phyloP scores from a whole-genome alignment of 2,888 invertebrate genomes.

The Eupsilia transversa region DNA sequence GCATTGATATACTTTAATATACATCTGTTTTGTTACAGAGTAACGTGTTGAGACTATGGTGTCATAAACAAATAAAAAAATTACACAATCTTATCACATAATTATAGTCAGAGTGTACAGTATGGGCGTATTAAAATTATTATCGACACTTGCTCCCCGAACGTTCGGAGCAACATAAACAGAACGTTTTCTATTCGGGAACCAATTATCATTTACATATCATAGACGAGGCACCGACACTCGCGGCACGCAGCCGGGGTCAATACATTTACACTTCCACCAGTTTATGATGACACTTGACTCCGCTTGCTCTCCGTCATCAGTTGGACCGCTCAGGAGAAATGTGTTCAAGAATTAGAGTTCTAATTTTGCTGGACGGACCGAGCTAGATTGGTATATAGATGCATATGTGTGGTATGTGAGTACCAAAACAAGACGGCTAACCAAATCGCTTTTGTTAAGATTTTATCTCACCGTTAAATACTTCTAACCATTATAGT shows the following conservation, averaged over 20 bases:
- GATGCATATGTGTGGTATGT: slow-evolving; percentile 86
- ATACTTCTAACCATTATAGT: slow-evolving; percentile 89
- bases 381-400: slow-evolving; percentile 83
- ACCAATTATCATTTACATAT: slow-evolving; percentile 90
- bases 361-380: slow-evolving; percentile 75
- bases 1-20: slow-evolving; percentile 41
- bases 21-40: slow-evolving; percentile 22
- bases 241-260: slow-evolving; percentile 87
- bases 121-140: slow-evolving; percentile 82
- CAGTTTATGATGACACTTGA: slow-evolving; percentile 77
- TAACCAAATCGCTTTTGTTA: slow-evolving; percentile 90
- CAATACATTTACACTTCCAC: slow-evolving; percentile 87
- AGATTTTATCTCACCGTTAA: slow-evolving; percentile 90
- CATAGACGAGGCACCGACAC: slow-evolving; percentile 88
- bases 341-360: slow-evolving; percentile 70
- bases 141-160: slow-evolving; percentile 82
- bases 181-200: slow-evolving; percentile 88
- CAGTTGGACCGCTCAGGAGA: slow-evolving; percentile 62
- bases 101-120: slow-evolving; percentile 78
- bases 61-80: slow-evolving; percentile 74
- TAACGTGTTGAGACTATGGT: slow-evolving; percentile 60
- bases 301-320: slow-evolving; percentile 70
- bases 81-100: slow-evolving; percentile 81
- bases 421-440: slow-evolving; percentile 89
- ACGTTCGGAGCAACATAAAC: slow-evolving; percentile 84